Percentiles rank a stretch among this genome's conserved stretches.
Evolutionary conservation across 2,797 vertebrate species (phyloP).

Genomic region (Eleutherodactylus coqui): DNA sequence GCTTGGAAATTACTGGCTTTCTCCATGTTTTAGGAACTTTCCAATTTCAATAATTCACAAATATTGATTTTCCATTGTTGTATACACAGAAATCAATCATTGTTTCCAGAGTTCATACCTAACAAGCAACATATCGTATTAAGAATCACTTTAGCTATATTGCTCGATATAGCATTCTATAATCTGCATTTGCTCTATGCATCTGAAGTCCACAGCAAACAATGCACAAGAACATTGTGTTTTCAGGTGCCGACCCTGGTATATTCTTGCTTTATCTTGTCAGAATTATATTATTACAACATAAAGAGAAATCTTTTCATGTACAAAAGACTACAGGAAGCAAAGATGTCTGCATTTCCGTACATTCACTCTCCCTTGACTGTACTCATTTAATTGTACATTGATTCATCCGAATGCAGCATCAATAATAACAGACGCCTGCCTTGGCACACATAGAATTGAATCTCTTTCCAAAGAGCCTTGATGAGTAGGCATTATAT

Average conservation of each 20-base stretch:
- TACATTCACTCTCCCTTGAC: constrained; percentile 35
- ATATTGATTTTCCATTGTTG: too few species aligned
- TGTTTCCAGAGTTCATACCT: too few species aligned
- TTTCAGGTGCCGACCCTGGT: neutral
- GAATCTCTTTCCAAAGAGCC: constrained; percentile 43
- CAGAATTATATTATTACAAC: constrained; percentile 10
- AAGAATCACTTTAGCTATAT: too few species aligned
- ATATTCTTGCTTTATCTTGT: neutral
- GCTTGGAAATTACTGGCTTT: too few species aligned
- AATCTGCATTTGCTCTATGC: neutral
- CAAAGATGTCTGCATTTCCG: constrained; percentile 23
- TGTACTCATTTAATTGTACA: constrained; percentile 52
- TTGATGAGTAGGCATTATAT: constrained; percentile 57
- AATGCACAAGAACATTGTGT: neutral
- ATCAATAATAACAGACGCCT: constrained; percentile 46
- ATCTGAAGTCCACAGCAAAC: neutral
- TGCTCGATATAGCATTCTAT: neutral
- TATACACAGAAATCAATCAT: too few species aligned
- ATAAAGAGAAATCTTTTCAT: neutral
- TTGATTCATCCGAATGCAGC: constrained; percentile 55
- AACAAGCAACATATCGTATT: too few species aligned
- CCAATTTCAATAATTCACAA: too few species aligned
- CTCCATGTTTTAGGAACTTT: too few species aligned
- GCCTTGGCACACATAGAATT: constrained; percentile 49
- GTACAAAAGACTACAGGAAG: constrained; percentile 38